Conservation (phyloP, 2,888 invertebrate species). For the Caradrina kadenii region DNA sequence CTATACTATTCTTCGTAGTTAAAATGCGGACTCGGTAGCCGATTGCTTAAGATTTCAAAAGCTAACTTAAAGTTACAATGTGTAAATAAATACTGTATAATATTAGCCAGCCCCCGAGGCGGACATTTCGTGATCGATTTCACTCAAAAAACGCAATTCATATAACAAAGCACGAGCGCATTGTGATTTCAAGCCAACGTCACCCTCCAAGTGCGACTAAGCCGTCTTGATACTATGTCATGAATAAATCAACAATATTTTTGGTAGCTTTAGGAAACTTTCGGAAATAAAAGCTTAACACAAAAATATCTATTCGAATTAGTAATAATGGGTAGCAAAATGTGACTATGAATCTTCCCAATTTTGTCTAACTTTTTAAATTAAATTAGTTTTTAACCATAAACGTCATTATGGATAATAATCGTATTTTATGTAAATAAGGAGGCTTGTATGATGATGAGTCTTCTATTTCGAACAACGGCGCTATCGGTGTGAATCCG, state of each 20-base stretch:
- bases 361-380: neutral
- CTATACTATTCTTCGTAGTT: too few relatives aligned
- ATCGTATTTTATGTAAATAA: slow-evolving; percentile 9
- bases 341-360: too few relatives aligned
- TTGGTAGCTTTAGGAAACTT: neutral
- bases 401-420: neutral
- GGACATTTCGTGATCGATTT: slow-evolving; percentile 85
- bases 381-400: too few relatives aligned
- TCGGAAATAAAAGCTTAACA: neutral
- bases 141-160: slow-evolving; percentile 88
- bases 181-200: slow-evolving; percentile 82
- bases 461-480: neutral
- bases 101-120: slow-evolving; percentile 72
- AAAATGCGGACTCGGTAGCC: slow-evolving; percentile 47
- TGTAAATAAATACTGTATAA: slow-evolving; percentile 83
- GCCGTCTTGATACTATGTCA: slow-evolving; percentile 75
- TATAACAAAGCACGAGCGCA: slow-evolving; percentile 84
- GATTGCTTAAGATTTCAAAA: slow-evolving; percentile 56
- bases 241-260: slow-evolving; percentile 26
- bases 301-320: neutral
- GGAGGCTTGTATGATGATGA: neutral
- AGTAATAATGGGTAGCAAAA: too few relatives aligned
- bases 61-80: slow-evolving; percentile 72
- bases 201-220: slow-evolving; percentile 69
- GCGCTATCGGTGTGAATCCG: slow-evolving; percentile 1